Percentiles rank a stretch among this genome's conserved stretches.
These are phyloP conservation scores for Harpegnathos saltator DNA, from an alignment of 1,140 invertebrate genomes.

Conservation along the genomic window DNA sequence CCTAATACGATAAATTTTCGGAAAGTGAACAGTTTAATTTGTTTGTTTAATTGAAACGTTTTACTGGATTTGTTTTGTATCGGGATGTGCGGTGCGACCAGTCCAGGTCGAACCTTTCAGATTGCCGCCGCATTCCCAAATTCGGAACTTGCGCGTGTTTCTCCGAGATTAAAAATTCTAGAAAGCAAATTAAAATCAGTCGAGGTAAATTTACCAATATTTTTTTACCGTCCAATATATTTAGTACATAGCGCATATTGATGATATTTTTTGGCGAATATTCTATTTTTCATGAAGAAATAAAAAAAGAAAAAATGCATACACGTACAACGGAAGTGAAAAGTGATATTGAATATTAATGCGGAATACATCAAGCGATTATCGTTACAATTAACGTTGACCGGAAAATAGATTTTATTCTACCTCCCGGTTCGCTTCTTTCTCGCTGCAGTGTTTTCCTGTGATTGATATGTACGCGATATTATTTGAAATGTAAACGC, in stretches of 20 bases:
- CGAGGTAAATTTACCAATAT: background rate
- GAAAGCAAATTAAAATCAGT: slow-evolving; percentile 9
- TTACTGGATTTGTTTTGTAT: slow-evolving; percentile 42
- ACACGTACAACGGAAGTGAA: too few relatives aligned
- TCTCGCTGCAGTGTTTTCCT: background rate
- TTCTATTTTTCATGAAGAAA: background rate
- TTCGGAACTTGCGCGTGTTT: background rate
- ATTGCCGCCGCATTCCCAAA: background rate
- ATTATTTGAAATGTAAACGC: slow-evolving; percentile 29
- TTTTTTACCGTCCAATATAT: background rate
- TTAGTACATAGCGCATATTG: background rate
- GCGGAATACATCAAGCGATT: slow-evolving; percentile 4
- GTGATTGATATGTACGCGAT: slow-evolving; percentile 1
- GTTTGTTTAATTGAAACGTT: slow-evolving; percentile 52
- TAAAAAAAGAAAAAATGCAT: too few relatives aligned
- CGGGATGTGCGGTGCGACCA: background rate
- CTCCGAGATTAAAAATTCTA: background rate
- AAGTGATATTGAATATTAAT: background rate
- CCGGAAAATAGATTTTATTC: slow-evolving; percentile 1
- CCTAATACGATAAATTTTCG: slow-evolving; percentile 39
- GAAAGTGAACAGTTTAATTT: slow-evolving; percentile 24
- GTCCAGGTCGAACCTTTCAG: background rate
- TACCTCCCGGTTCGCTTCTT: background rate
- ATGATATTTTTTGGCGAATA: background rate
- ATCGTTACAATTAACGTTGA: background rate